A percentile compares a stretch with the other conserved stretches of the same genome.
phyloP scores from a whole-genome alignment of 2,797 vertebrate species.

The Syncerus caffer region DNA sequence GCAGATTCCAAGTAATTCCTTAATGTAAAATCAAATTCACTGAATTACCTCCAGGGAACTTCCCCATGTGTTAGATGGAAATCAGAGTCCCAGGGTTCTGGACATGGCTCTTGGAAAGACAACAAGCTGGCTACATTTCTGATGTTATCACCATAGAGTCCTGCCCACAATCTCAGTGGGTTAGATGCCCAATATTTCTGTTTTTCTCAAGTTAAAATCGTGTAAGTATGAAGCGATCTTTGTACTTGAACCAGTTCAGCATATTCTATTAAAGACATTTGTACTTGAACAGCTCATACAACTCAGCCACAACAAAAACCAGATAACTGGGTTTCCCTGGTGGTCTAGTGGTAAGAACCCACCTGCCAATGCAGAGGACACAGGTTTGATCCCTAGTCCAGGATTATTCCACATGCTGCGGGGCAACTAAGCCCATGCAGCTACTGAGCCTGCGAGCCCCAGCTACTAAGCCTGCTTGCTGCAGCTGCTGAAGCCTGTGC shows the following conservation, averaged over 20 bases:
- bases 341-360: not conserved
- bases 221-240: not conserved
- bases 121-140: not conserved
- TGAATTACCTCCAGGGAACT: conserved; percentile 8
- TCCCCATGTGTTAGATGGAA: conserved; percentile 6
- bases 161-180: not conserved
- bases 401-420: not conserved
- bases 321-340: not conserved
- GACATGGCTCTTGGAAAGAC: not conserved
- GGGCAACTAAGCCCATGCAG: not conserved
- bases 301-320: not conserved
- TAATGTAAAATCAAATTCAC: conserved; percentile 13
- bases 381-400: not conserved
- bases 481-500: not conserved
- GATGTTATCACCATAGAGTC: not conserved
- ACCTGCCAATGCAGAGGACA: not conserved
- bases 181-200: not conserved
- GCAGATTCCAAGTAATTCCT: conserved; percentile 5
- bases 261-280: not conserved
- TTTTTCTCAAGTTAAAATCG: conserved; percentile 13
- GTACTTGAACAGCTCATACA: not conserved
- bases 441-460: not conserved
- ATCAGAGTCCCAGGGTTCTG: not conserved
- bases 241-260: not conserved
- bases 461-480: not conserved